Conservation (phyloP, 1,140 invertebrate species). For the Latrodectus geometricus region DNA sequence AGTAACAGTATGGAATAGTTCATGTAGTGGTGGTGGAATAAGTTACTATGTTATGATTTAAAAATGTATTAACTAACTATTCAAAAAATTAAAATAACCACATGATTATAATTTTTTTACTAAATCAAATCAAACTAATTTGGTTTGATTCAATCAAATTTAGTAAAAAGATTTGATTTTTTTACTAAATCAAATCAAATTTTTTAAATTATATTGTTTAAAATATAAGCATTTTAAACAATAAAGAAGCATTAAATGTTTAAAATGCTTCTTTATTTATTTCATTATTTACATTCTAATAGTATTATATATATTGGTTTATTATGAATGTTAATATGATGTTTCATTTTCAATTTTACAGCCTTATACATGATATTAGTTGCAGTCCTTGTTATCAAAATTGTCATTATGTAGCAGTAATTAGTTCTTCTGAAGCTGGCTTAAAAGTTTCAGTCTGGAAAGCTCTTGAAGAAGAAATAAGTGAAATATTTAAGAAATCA, state of each 20-base stretch:
- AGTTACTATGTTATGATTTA: no score
- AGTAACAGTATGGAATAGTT: no score
- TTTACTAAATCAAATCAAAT: no score
- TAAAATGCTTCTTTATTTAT: background rate
- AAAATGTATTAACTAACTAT: no score
- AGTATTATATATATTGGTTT: background rate
- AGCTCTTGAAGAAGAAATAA: conserved; percentile 44
- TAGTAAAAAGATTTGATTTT: no score
- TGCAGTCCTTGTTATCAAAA: conserved; percentile 53
- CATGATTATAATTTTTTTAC: no score
- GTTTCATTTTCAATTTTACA: background rate
- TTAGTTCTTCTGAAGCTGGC: conserved; percentile 50
- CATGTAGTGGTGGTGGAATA: no score
- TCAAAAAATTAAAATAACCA: no score
- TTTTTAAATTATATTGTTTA: no score
- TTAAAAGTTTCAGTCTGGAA: conserved; percentile 49
- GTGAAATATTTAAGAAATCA: conserved; percentile 26
- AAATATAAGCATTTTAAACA: no score
- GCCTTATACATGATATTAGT: conserved; percentile 58
- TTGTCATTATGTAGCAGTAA: conserved; percentile 51
- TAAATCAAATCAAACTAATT: no score
- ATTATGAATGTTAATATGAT: background rate
- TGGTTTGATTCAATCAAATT: no score
- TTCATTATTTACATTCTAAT: background rate
- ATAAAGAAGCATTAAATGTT: background rate